phyloP scores from a whole-genome alignment of 2,113 vertebrate species.

The Callipepla squamata region DNA sequence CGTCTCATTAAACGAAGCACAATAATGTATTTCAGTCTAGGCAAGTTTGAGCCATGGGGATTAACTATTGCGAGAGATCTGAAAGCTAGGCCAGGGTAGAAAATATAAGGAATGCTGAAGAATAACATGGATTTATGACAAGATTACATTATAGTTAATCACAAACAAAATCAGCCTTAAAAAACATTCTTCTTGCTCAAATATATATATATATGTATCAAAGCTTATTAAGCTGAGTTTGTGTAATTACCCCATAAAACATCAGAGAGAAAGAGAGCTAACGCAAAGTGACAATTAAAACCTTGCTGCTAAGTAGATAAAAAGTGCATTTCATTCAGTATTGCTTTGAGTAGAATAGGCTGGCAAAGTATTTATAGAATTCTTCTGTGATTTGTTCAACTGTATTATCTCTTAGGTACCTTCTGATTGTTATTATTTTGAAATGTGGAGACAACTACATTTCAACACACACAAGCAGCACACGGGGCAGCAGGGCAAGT shows the following conservation, averaged over 20 bases:
- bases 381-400: background rate
- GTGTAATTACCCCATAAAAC: background rate
- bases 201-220: background rate
- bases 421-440: background rate
- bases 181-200: background rate
- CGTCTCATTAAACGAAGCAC: slow-evolving; percentile 14
- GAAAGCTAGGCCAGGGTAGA: background rate
- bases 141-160: background rate
- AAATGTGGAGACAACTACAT: slow-evolving; percentile 3
- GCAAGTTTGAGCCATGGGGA: slow-evolving; percentile 12
- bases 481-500: background rate
- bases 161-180: background rate
- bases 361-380: background rate
- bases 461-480: background rate
- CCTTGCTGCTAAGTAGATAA: background rate
- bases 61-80: background rate
- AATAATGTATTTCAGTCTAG: slow-evolving; percentile 32
- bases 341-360: background rate
- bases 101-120: background rate
- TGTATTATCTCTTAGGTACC: background rate
- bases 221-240: background rate
- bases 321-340: background rate
- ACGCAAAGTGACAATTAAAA: background rate
- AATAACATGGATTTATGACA: background rate
- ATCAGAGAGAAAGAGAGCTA: background rate